Conservation (phyloP, 2,797 vertebrate genomes). For the Dipus sagitta region DNA sequence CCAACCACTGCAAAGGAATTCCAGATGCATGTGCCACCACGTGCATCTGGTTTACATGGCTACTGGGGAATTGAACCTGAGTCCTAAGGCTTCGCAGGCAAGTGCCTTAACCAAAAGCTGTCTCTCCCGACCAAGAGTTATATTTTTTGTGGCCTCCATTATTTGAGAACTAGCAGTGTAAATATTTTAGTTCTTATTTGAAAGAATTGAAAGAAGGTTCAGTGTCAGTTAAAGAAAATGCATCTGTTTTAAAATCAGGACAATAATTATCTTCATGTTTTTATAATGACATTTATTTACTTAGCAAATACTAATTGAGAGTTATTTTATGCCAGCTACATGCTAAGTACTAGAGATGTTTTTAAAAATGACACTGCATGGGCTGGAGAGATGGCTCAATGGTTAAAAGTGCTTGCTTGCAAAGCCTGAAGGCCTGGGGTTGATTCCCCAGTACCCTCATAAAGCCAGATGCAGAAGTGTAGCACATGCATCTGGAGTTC, state of each 20-base stretch:
- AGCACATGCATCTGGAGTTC: too few relatives aligned
- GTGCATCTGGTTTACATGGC: too few relatives aligned
- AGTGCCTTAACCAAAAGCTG: too few relatives aligned
- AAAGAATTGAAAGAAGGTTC: constrained; percentile 44
- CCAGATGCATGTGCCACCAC: too few relatives aligned
- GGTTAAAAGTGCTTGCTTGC: too few relatives aligned
- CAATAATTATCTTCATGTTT: background rate
- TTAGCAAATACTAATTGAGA: background rate
- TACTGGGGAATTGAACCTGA: too few relatives aligned
- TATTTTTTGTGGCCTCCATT: constrained; percentile 46
- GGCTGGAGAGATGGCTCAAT: too few relatives aligned
- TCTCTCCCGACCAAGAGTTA: background rate
- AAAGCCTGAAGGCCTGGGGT: too few relatives aligned
- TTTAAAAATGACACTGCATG: background rate
- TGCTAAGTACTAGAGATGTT: background rate
- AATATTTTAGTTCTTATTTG: constrained; percentile 50
- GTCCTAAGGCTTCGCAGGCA: too few relatives aligned
- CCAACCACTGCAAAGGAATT: too few relatives aligned
- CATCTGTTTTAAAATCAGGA: background rate
- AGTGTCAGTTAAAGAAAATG: constrained; percentile 40
- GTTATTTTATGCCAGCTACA: background rate
- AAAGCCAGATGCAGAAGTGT: too few relatives aligned
- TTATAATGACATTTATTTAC: background rate
- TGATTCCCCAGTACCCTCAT: too few relatives aligned
- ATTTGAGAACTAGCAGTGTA: constrained; percentile 48